A percentile compares a stretch with the other conserved stretches of the same genome.
These are phyloP conservation scores for Vombatus ursinus DNA, from an alignment of 2,113 vertebrate genomes.

Conservation along the genomic window DNA sequence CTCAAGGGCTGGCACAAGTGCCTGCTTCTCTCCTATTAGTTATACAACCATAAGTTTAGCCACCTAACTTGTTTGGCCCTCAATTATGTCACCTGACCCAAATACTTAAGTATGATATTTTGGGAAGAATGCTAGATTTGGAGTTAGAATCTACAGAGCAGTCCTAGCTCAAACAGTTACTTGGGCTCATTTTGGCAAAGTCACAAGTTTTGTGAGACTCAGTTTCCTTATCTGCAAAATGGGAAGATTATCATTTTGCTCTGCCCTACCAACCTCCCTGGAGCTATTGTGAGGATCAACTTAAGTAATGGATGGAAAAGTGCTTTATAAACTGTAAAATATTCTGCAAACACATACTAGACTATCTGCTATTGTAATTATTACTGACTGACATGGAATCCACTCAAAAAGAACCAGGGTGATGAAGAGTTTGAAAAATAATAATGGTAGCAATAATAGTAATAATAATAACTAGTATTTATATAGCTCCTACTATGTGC, in stretches of 20 bases:
- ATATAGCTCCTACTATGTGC: neutral
- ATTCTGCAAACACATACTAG: too few relatives aligned
- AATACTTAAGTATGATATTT: neutral
- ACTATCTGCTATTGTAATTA: too few relatives aligned
- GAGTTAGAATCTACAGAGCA: neutral
- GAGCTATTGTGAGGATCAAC: neutral
- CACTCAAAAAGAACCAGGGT: neutral
- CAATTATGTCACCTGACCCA: neutral
- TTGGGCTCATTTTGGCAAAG: neutral
- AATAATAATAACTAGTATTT: neutral
- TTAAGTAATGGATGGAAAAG: neutral
- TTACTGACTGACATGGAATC: neutral
- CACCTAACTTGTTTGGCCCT: neutral
- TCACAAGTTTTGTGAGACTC: neutral
- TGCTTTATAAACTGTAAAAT: neutral
- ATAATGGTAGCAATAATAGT: too few relatives aligned
- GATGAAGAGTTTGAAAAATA: too few relatives aligned
- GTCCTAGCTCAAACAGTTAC: neutral
- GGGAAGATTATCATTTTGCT: neutral
- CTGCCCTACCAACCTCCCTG: neutral
- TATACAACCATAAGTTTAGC: neutral
- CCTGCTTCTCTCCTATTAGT: neutral
- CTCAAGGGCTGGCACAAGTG: neutral
- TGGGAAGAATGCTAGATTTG: neutral
- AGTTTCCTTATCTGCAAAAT: too few relatives aligned